Base-by-base conservation (phyloP, 2,797 vertebrate species). In the Mareca strepera region DNA sequence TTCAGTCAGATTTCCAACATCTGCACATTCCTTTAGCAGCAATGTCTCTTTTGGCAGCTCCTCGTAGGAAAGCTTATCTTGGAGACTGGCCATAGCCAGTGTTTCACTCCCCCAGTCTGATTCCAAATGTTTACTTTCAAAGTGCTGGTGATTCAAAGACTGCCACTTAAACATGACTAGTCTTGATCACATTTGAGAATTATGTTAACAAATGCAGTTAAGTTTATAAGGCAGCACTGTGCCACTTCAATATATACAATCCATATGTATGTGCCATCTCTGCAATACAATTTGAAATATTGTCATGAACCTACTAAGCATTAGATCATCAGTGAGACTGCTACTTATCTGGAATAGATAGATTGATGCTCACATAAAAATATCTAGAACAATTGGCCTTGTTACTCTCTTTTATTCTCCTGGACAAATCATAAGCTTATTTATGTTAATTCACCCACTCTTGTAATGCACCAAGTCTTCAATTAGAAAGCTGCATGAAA, bases 111-210 rank as follows among this genome's bases (percentile, higher is more conserved):
- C 8, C 5, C 0, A 0, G 52, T 59, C 75, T 64, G 20, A 95
- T 77, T 76, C 87, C 22, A 64, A 37, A 90, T 83, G 58, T 90
- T 91, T 85, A 43, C 56, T 87, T 74, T 44, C 84, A 18, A 91
- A 78, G 28, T 68, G n/a, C 20, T 88, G 35, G 44, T 41, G 50
- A 80, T 85, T 86, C 73, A 87, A 63, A 75, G 66, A 86, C 33
- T 2, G 2, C 41, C 48, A 64, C 48, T 53, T 82, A 44, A 58
- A 9, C 35, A 43, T 21, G 59, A 53, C 53, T 70, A 12, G 22
- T 78, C 44, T 81, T 53, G 37, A 60, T 75, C 39, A 31, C 7
- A 13, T 77, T 64, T 64, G 56, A 77, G 18, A 12, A 35, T 28
- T n/a, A 17, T 10, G 15, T 37, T 78, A 85, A 76, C 25, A 80